phyloP scores from a whole-genome alignment of 2,797 vertebrate species.

The Enteromius trimaculatus region DNA sequence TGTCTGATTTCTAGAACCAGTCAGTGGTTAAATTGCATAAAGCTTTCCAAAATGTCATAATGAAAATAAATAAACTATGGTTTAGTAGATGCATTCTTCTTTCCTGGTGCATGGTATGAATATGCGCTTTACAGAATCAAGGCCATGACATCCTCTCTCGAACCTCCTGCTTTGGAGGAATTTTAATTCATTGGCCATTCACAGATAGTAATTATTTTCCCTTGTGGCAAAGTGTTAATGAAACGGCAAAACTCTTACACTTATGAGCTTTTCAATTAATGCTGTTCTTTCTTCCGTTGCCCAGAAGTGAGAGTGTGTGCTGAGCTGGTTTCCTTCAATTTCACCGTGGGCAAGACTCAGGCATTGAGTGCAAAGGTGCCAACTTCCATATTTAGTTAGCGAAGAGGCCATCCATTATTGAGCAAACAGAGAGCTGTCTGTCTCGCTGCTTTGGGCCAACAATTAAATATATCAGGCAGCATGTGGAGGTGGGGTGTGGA shows the following conservation, averaged over 20 bases:
- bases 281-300: conserved; percentile 30
- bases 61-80: background rate
- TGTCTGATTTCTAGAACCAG: conserved; percentile 42
- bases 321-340: conserved; percentile 51
- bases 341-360: conserved; percentile 64
- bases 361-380: conserved; percentile 66
- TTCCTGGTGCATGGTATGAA: background rate
- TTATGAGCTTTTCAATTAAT: conserved; percentile 57
- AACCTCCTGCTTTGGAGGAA: conserved; percentile 8
- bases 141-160: background rate
- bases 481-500: conserved; percentile 58
- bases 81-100: background rate
- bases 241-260: conserved; percentile 38
- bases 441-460: conserved; percentile 81
- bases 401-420: conserved; percentile 79
- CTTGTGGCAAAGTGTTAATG: conserved; percentile 65
- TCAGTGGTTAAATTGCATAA: background rate
- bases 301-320: conserved; percentile 43
- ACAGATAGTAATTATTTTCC: background rate
- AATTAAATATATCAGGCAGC: conserved; percentile 78
- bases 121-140: background rate
- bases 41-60: background rate
- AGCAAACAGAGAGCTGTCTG: conserved; percentile 80
- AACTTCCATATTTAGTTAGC: conserved; percentile 76
- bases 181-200: conserved; percentile 21